phyloP scores from a whole-genome alignment of 1,140 invertebrate species.

The Druon quercuslanigerum region DNA sequence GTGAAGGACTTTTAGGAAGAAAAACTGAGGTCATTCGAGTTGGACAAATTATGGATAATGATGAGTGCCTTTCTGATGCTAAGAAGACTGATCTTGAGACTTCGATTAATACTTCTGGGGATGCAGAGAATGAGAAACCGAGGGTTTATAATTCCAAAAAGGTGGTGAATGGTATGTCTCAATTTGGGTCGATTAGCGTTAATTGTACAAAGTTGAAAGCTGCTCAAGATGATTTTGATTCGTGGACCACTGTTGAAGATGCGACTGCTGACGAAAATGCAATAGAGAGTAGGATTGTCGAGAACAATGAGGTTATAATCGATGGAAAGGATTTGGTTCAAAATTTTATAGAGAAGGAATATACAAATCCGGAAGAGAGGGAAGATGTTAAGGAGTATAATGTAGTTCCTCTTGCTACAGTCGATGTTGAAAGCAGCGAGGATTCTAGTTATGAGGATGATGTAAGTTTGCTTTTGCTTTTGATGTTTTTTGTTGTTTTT shows the following conservation, averaged over 20 bases:
- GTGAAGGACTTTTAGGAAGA: constrained; percentile 3
- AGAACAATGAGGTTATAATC: background rate
- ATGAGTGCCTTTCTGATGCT: background rate
- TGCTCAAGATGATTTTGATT: constrained; percentile 44
- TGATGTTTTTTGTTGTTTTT: constrained; percentile 33
- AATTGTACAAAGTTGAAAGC: constrained; percentile 5
- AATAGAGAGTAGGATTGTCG: background rate
- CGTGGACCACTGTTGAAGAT: constrained; percentile 57
- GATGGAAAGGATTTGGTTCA: background rate
- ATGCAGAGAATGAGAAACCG: background rate
- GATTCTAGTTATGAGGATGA: constrained; percentile 64
- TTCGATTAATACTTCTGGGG: background rate
- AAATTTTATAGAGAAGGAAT: background rate
- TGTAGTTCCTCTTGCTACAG: constrained; percentile 60
- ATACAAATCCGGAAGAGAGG: constrained; percentile 28
- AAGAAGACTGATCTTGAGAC: background rate
- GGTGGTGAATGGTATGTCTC: too few species aligned
- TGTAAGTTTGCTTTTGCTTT: constrained; percentile 60
- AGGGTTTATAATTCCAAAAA: background rate
- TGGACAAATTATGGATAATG: constrained; percentile 31
- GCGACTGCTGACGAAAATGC: constrained; percentile 41
- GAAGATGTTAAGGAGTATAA: constrained; percentile 37
- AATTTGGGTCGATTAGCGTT: background rate
- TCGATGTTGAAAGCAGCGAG: constrained; percentile 61
- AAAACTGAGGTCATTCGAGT: constrained; percentile 1